Evolutionary conservation across 2,888 invertebrate genomes (phyloP).

Genomic region (Agrenia bidenticulata): DNA sequence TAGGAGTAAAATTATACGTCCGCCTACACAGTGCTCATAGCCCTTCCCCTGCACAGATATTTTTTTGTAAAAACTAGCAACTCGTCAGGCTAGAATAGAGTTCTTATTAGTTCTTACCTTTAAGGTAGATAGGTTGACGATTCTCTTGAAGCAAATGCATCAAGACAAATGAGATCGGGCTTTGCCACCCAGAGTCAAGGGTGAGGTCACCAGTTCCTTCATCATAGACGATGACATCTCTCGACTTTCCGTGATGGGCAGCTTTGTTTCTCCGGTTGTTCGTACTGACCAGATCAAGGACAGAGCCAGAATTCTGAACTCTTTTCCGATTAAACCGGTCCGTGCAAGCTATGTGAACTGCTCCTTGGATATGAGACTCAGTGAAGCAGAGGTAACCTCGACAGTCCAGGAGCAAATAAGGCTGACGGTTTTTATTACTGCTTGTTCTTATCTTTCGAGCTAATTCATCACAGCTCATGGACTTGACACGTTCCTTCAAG

Average conservation of each 20-base stretch:
- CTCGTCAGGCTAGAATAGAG: not conserved
- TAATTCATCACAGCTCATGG: conserved; percentile 61
- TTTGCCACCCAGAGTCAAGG: conserved; percentile 61
- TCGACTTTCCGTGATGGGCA: conserved; percentile 27
- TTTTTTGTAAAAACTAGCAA: too few relatives aligned
- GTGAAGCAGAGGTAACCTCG: conserved; percentile 71
- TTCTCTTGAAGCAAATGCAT: conserved; percentile 69
- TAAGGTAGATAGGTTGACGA: conserved; percentile 65
- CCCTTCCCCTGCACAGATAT: too few relatives aligned
- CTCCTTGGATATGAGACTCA: conserved; percentile 67
- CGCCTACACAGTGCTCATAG: too few relatives aligned
- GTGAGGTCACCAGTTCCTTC: conserved; percentile 65
- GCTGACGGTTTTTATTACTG: conserved; percentile 45
- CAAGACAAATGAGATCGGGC: conserved; percentile 67
- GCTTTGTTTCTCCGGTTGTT: conserved; percentile 57
- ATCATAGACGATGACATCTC: conserved; percentile 70
- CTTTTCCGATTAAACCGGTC: conserved; percentile 69
- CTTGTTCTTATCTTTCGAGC: conserved; percentile 56
- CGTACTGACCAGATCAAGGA: conserved; percentile 67
- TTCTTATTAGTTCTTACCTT: conserved; percentile 65
- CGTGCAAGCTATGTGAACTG: conserved; percentile 71
- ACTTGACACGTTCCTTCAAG: conserved; percentile 56
- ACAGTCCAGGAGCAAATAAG: conserved; percentile 61
- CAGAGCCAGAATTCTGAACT: conserved; percentile 67
- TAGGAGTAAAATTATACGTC: too few relatives aligned